Conservation (phyloP, 2,797 vertebrate genomes). For the Xenops minutus region DNA sequence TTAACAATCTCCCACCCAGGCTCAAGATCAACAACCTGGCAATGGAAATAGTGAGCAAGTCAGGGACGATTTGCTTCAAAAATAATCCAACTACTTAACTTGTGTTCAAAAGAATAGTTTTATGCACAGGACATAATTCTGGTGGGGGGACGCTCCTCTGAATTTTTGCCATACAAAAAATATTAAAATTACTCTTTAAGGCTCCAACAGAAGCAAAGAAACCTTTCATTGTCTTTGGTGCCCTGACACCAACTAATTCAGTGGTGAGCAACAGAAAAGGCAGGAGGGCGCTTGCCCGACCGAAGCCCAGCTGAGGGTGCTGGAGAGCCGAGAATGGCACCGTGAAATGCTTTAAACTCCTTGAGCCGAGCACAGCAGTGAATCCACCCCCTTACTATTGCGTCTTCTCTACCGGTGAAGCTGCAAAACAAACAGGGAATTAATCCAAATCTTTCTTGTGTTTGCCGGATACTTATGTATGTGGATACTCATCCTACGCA, state of each 20-base stretch:
- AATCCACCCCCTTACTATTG: fast-evolving
- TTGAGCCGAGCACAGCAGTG: fast-evolving
- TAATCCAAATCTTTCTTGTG: neutral
- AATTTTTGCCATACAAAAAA: neutral
- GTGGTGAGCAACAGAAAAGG: fast-evolving
- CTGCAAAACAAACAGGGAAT: neutral
- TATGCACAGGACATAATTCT: neutral
- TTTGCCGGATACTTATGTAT: neutral
- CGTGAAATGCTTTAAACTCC: fast-evolving
- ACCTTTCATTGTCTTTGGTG: neutral
- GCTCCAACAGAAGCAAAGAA: neutral
- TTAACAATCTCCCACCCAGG: neutral
- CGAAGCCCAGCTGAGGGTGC: slow-evolving; percentile 30
- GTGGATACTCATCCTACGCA: neutral
- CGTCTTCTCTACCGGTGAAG: neutral
- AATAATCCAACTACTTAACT: neutral
- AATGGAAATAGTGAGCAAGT: neutral
- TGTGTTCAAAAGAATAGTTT: neutral
- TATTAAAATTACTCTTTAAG: neutral
- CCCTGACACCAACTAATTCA: too few relatives aligned
- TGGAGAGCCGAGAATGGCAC: neutral
- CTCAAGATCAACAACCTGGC: neutral
- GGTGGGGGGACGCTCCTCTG: fast-evolving
- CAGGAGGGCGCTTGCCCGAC: neutral
- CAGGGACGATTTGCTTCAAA: neutral